Evolutionary conservation across 2,888 invertebrate species (phyloP).

Genomic region (Podabrus alpinus): DNA sequence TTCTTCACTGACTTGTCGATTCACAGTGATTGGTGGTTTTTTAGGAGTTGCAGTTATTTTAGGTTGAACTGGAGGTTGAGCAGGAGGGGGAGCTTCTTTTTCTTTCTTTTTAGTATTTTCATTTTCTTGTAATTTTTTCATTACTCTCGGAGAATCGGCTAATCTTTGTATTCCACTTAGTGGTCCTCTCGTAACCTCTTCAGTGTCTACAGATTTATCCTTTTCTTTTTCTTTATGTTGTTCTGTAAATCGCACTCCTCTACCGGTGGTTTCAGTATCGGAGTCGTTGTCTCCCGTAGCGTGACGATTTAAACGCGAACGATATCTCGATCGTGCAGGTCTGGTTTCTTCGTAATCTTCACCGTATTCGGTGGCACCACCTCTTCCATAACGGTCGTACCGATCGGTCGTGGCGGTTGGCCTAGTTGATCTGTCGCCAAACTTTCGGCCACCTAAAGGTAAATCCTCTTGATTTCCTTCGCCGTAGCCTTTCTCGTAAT

Average conservation of each 20-base stretch:
- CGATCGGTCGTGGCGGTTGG: slow-evolving; percentile 52
- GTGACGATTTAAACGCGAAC: slow-evolving; percentile 62
- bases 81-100: slow-evolving; percentile 64
- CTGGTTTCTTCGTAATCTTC: slow-evolving; percentile 73
- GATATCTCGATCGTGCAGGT: slow-evolving; percentile 69
- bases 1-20: slow-evolving; percentile 84
- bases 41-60: slow-evolving; percentile 58
- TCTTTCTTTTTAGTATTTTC: slow-evolving; percentile 76
- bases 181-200: slow-evolving; percentile 84
- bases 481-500: slow-evolving; percentile 59
- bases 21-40: slow-evolving; percentile 64
- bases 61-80: slow-evolving; percentile 63
- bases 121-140: slow-evolving; percentile 85
- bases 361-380: slow-evolving; percentile 60
- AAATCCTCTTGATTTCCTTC: slow-evolving; percentile 68
- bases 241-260: slow-evolving; percentile 70
- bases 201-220: slow-evolving; percentile 82
- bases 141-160: slow-evolving; percentile 85
- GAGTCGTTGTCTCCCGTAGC: slow-evolving; percentile 73
- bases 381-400: slow-evolving; percentile 54
- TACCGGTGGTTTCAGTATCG: slow-evolving; percentile 67
- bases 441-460: slow-evolving; percentile 74
- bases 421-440: slow-evolving; percentile 68
- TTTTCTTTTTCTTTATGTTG: slow-evolving; percentile 68
- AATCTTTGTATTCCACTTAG: slow-evolving; percentile 87